A percentile compares a stretch with the other conserved stretches of the same genome.
These are phyloP conservation scores for Corythoichthys haematopterus DNA, from an alignment of 2,113 vertebrate genomes.

Conservation along the genomic window DNA sequence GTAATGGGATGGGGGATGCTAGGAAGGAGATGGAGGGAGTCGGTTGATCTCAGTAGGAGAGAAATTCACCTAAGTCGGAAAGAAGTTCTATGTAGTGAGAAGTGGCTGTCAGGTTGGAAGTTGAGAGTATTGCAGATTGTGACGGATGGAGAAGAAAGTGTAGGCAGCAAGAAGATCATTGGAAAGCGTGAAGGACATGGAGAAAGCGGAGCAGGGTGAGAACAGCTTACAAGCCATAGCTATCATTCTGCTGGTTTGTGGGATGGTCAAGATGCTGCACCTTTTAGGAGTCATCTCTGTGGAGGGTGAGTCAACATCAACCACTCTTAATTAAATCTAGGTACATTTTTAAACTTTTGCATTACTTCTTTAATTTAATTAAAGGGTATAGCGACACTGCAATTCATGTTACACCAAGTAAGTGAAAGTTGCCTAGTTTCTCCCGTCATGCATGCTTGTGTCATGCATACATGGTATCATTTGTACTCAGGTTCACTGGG, in stretches of 20 bases:
- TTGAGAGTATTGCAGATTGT: background rate
- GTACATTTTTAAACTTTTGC: background rate
- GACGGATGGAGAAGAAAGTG: background rate
- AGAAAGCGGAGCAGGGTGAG: conserved; percentile 73
- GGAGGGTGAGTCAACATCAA: conserved; percentile 78
- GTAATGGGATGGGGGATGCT: conserved; percentile 42
- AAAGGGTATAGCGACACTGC: background rate
- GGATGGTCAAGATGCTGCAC: conserved; percentile 85
- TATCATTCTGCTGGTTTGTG: conserved; percentile 82
- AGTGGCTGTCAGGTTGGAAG: background rate
- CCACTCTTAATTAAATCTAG: background rate
- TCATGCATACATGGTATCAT: background rate
- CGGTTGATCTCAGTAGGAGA: conserved; percentile 7
- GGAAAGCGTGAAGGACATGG: conserved; percentile 29
- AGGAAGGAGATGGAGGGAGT: background rate
- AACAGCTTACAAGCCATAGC: conserved; percentile 81
- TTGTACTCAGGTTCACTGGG: background rate
- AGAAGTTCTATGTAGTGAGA: background rate
- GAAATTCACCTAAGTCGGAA: background rate
- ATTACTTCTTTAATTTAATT: background rate
- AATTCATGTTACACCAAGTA: background rate
- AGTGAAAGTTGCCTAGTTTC: background rate
- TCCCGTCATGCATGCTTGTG: too few relatives aligned
- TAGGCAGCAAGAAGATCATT: background rate
- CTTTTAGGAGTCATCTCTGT: conserved; percentile 84